These are phyloP conservation scores for Sarotherodon lohbergeri DNA, from an alignment of 2,113 vertebrate genomes.

Conservation along the genomic window DNA sequence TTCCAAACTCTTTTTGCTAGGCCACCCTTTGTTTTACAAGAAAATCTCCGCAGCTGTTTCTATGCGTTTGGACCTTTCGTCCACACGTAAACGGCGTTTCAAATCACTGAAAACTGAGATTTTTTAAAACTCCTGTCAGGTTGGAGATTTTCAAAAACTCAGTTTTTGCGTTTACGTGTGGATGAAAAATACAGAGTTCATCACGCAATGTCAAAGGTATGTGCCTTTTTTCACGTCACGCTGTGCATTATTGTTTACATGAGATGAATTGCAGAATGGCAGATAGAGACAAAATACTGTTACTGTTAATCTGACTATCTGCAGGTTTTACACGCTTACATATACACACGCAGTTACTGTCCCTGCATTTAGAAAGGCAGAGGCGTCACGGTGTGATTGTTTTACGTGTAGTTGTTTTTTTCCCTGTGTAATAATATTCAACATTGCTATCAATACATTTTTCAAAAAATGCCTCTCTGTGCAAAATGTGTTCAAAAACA, in stretches of 20 bases:
- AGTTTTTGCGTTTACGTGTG: background rate
- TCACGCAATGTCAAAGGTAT: background rate
- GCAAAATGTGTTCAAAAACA: background rate
- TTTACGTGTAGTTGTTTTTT: no score
- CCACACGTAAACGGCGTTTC: background rate
- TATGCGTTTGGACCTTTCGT: background rate
- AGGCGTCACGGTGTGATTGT: no score
- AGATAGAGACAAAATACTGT: accelerated
- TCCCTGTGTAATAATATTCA: no score
- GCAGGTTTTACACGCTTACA: background rate
- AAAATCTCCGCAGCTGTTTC: background rate
- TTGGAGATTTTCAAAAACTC: background rate
- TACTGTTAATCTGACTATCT: background rate
- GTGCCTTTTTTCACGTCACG: accelerated
- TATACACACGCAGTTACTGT: background rate
- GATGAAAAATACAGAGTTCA: accelerated
- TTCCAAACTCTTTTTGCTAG: background rate
- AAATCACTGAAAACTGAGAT: background rate
- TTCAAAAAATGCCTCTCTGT: accelerated
- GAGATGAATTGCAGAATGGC: accelerated
- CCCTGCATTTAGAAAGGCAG: no score
- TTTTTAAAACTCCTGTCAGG: background rate
- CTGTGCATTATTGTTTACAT: background rate
- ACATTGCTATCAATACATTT: no score
- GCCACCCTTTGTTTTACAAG: background rate